phyloP scores from a whole-genome alignment of 2,888 invertebrate species.

The Orchestes rusci region DNA sequence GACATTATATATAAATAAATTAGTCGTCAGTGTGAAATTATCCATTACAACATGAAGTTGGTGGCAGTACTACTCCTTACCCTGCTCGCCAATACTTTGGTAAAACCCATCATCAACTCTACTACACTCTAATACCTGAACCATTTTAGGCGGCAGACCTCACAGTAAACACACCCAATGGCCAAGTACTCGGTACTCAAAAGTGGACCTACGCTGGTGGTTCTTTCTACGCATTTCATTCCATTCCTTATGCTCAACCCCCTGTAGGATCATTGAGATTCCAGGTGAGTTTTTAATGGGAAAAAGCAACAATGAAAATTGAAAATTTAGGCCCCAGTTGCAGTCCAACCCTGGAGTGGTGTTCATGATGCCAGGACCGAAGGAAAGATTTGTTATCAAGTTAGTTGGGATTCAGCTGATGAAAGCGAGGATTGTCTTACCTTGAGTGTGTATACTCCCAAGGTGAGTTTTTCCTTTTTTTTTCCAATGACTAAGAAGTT shows the following conservation, averaged over 20 bases:
- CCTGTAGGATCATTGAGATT: slow-evolving; percentile 32
- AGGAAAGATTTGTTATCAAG: slow-evolving; percentile 21
- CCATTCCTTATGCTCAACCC: slow-evolving; percentile 31
- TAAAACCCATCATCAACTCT: too few relatives aligned
- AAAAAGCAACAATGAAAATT: too few relatives aligned
- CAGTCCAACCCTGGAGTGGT: slow-evolving; percentile 17
- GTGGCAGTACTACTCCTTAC: too few relatives aligned
- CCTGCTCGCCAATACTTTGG: too few relatives aligned
- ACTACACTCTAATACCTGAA: too few relatives aligned
- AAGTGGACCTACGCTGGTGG: slow-evolving; percentile 14
- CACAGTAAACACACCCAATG: slow-evolving; percentile 16
- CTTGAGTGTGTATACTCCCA: slow-evolving; percentile 17
- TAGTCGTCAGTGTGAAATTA: too few relatives aligned
- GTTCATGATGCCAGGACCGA: slow-evolving; percentile 17
- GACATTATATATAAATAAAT: too few relatives aligned
- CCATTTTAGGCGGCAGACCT: not conserved
- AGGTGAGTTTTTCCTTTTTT: slow-evolving; percentile 7
- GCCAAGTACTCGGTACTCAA: slow-evolving; percentile 24
- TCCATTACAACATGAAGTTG: too few relatives aligned
- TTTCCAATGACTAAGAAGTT: not conserved
- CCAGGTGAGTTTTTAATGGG: slow-evolving; percentile 29
- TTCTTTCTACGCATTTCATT: slow-evolving; percentile 27
- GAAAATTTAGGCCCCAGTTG: slow-evolving; percentile 19
- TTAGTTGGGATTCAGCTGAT: slow-evolving; percentile 10
- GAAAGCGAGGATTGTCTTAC: slow-evolving; percentile 21